phyloP scores from a whole-genome alignment of 2,797 vertebrate genomes.

The Characodon lateralis region DNA sequence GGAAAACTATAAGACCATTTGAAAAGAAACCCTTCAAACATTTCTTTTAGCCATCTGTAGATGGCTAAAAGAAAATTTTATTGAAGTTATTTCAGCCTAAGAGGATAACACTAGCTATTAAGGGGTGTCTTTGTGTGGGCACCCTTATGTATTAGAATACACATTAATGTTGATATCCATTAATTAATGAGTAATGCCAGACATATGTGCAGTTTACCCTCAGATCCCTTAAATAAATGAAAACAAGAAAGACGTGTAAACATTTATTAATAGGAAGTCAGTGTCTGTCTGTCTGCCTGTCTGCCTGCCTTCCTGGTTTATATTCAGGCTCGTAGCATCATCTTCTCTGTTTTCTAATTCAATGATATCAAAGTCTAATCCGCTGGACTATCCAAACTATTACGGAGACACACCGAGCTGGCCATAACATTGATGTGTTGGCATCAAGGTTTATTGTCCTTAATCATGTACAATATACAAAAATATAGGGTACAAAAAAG shows the following conservation, averaged over 20 bases:
- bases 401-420: constrained; percentile 4
- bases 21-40: too few relatives aligned
- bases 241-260: background rate
- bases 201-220: background rate
- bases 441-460: constrained; percentile 89
- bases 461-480: constrained; percentile 97
- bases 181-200: background rate
- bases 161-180: background rate
- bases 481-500: constrained; percentile 94
- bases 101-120: too few relatives aligned
- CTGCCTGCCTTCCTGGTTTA: background rate
- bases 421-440: constrained; percentile 51
- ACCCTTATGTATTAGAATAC: background rate
- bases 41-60: too few relatives aligned
- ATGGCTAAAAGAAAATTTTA: background rate
- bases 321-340: background rate
- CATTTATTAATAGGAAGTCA: too few relatives aligned
- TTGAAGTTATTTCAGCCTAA: background rate
- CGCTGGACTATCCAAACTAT: background rate
- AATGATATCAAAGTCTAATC: background rate
- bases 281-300: too few relatives aligned
- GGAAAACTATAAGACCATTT: background rate
- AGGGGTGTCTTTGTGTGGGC: too few relatives aligned
- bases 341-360: background rate
- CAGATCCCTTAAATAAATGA: background rate